Conservation (phyloP, 35 echinoderm and acorn worm genomes). For the Lytechinus variegatus region DNA sequence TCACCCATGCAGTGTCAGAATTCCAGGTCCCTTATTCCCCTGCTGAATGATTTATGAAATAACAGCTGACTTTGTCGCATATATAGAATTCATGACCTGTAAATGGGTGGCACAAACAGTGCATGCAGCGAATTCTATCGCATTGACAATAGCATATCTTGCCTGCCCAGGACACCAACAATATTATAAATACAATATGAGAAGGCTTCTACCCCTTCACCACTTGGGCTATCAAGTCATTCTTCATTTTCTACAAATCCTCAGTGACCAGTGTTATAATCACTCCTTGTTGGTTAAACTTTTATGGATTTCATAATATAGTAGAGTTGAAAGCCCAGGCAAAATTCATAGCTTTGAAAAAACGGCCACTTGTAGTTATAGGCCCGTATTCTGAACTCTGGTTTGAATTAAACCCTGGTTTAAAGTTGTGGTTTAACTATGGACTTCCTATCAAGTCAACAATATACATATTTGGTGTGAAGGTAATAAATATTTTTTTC, state of each 20-base stretch:
- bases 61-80: slow-evolving; percentile 34
- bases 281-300: background rate
- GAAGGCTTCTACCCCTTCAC: background rate
- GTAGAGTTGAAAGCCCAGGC: background rate
- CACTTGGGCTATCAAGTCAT: background rate
- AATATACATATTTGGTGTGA: too few species aligned
- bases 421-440: too few species aligned
- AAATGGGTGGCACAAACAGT: slow-evolving; percentile 37
- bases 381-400: too few species aligned
- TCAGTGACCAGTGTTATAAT: background rate
- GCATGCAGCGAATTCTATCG: slow-evolving; percentile 22
- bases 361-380: background rate
- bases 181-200: background rate
- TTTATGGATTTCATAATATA: background rate
- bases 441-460: too few species aligned
- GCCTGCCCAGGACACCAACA: slow-evolving; percentile 1
- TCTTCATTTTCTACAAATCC: background rate
- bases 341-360: background rate
- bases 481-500: too few species aligned
- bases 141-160: background rate
- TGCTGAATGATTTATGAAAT: slow-evolving; percentile 53
- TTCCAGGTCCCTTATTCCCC: slow-evolving; percentile 32
- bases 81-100: slow-evolving; percentile 49
- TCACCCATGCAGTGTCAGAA: slow-evolving; percentile 35
- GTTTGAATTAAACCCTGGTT: too few species aligned